Evolutionary conservation across 2,797 vertebrate species (phyloP).

Genomic region (Notamacropus eugenii): DNA sequence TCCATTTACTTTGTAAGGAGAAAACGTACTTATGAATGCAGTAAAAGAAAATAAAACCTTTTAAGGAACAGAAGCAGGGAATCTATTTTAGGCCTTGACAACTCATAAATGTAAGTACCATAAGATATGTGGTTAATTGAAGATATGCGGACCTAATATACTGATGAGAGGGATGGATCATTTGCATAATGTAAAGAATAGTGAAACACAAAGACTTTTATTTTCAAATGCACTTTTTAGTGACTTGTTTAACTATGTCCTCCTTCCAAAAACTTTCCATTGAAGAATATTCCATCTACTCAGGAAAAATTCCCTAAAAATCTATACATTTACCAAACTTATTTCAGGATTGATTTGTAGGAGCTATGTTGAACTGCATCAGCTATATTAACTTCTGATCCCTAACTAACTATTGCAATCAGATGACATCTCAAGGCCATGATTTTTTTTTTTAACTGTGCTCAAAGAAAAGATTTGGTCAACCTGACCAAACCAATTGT

Average conservation of each 20-base stretch:
- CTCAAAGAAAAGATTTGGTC: not conserved
- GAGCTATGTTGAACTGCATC: not conserved
- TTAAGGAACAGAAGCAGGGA: not conserved
- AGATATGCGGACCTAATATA: not conserved
- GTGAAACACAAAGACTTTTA: not conserved
- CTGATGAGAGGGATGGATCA: not conserved
- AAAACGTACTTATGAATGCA: not conserved
- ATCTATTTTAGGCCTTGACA: not conserved
- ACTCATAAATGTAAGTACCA: not conserved
- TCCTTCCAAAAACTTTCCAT: not conserved
- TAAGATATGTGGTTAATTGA: not conserved
- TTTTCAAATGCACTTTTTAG: not conserved
- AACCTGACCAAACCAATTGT: not conserved
- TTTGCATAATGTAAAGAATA: not conserved
- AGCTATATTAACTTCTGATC: not conserved
- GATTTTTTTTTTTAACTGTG: not conserved
- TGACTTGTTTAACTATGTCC: not conserved
- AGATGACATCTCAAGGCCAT: not conserved
- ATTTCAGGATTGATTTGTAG: not conserved
- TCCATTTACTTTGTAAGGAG: not conserved
- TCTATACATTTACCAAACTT: not conserved
- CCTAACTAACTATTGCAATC: not conserved
- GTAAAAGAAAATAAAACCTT: constrained; percentile 4
- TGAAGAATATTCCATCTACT: not conserved
- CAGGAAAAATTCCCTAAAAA: not conserved